A percentile compares a stretch with the other conserved stretches of the same genome.
Evolutionary conservation across 2,113 vertebrate genomes (phyloP).

Genomic region (Lampris megalopsis): DNA sequence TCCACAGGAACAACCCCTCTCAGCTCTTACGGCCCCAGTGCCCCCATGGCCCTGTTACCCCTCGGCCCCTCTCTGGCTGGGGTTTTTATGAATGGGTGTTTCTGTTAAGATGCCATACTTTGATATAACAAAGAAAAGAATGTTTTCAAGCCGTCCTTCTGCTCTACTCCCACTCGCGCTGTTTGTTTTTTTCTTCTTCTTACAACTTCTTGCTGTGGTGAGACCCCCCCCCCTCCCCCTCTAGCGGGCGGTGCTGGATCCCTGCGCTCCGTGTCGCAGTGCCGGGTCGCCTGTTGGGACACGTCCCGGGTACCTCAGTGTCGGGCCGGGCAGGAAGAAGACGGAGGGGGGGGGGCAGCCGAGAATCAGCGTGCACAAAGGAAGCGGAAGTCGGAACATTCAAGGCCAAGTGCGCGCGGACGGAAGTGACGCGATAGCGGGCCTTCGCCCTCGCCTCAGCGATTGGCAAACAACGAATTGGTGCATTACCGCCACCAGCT

Average conservation of each 20-base stretch:
- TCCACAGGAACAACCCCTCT: too few species aligned
- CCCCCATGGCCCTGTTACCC: constrained; percentile 9
- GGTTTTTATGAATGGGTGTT: constrained; percentile 70
- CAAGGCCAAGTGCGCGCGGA: too few species aligned
- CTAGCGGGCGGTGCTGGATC: constrained; percentile 61
- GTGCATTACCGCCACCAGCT: too few species aligned
- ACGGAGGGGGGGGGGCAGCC: constrained; percentile 11
- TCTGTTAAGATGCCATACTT: constrained; percentile 70
- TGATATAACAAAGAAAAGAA: constrained; percentile 79
- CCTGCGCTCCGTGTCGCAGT: constrained; percentile 54
- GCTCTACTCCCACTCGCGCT: constrained; percentile 51
- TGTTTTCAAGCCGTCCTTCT: constrained; percentile 74
- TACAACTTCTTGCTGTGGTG: constrained; percentile 68
- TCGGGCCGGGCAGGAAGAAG: constrained; percentile 53
- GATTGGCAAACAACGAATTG: too few species aligned
- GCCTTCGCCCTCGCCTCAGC: too few species aligned
- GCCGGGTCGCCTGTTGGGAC: constrained; percentile 77
- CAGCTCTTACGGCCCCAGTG: constrained; percentile 15
- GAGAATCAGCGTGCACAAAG: constrained; percentile 45
- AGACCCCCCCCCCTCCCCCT: constrained; percentile 63
- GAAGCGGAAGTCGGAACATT: not conserved
- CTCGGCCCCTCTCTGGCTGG: constrained; percentile 24
- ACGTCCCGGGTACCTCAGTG: constrained; percentile 78
- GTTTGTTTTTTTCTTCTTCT: constrained; percentile 72
- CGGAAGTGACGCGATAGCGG: too few species aligned